These are phyloP conservation scores for Erythrocebus patas DNA, from an alignment of 2,113 vertebrate species.

Conservation along the genomic window DNA sequence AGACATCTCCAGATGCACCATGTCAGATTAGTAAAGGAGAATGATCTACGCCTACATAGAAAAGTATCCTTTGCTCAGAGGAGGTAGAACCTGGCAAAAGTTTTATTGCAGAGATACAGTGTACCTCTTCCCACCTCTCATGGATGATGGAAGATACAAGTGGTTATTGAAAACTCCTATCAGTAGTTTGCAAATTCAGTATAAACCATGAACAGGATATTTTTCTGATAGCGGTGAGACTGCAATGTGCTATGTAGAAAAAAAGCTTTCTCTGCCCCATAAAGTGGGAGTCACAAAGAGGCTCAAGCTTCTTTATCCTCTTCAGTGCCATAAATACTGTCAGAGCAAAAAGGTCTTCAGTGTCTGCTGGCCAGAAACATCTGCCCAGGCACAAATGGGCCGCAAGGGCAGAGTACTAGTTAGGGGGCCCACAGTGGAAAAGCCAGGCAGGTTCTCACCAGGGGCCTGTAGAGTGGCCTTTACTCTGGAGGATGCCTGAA, in stretches of 20 bases:
- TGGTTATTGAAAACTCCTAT: conserved; percentile 17
- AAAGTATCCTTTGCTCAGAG: conserved; percentile 27
- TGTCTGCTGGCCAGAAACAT: background rate
- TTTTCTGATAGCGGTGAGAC: background rate
- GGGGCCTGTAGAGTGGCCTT: background rate
- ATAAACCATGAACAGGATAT: conserved; percentile 26
- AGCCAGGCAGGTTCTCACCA: background rate
- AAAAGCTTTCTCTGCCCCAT: background rate
- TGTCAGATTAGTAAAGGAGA: background rate
- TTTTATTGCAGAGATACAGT: conserved; percentile 6
- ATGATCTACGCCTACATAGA: background rate
- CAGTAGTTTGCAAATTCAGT: conserved; percentile 42
- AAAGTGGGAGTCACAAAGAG: background rate
- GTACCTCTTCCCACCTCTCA: conserved; percentile 34
- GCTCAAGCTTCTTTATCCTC: conserved; percentile 41
- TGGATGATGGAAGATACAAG: conserved; percentile 18
- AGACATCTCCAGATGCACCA: background rate
- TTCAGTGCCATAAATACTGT: background rate
- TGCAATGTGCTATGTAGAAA: background rate
- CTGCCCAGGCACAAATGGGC: background rate
- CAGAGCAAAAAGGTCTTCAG: background rate
- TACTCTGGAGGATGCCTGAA: background rate
- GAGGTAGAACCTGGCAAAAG: conserved; percentile 54
- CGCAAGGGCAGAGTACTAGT: background rate
- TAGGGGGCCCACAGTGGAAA: too few species aligned